Conservation (phyloP, 2,113 vertebrate genomes). For the Xiphophorus maculatus region DNA sequence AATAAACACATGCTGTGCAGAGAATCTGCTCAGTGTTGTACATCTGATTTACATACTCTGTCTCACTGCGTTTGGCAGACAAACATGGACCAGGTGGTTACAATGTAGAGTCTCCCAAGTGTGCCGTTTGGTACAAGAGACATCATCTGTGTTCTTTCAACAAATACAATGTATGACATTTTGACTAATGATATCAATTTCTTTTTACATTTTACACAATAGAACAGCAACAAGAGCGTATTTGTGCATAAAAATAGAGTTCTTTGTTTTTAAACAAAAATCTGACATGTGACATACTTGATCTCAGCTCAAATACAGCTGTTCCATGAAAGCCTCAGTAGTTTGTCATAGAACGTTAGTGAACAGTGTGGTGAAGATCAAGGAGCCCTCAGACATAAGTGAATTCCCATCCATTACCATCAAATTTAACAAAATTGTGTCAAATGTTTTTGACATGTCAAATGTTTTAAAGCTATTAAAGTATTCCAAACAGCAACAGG, state of each 20-base stretch:
- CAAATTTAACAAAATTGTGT: neutral
- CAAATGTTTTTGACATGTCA: no score
- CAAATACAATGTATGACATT: neutral
- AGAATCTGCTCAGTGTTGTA: neutral
- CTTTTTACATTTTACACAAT: neutral
- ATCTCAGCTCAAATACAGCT: neutral
- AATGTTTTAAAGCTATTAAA: no score
- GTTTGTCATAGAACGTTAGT: neutral
- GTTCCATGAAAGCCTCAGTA: neutral
- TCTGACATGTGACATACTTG: neutral
- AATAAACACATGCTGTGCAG: neutral
- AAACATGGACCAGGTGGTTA: constrained; percentile 73
- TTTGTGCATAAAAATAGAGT: neutral
- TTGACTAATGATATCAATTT: neutral
- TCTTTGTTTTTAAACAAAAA: neutral
- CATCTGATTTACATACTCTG: constrained; percentile 10
- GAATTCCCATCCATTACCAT: neutral
- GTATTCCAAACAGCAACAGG: neutral
- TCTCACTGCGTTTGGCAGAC: constrained; percentile 40
- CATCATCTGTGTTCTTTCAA: constrained; percentile 56
- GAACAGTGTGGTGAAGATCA: neutral
- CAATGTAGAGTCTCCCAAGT: constrained; percentile 69
- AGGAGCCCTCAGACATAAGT: neutral
- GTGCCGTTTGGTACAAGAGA: constrained; percentile 63
- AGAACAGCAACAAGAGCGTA: neutral